phyloP scores from a whole-genome alignment of 35 echinoderm and acorn worm species.

The Apostichopus parvimensis region DNA sequence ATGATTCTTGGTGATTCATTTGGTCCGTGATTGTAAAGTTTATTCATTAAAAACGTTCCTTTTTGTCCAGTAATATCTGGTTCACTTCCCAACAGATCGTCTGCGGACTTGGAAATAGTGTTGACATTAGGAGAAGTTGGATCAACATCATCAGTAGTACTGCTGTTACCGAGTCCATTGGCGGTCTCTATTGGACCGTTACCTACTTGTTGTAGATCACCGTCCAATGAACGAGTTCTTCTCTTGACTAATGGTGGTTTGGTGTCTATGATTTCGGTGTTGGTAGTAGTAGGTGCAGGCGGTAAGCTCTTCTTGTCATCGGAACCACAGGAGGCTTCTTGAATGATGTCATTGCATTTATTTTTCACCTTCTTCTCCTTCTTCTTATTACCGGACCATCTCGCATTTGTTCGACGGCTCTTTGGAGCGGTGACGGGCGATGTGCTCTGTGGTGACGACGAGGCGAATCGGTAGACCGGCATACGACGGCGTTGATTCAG shows the following conservation, averaged over 20 bases:
- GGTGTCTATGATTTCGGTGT: background rate
- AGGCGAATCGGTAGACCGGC: conserved; percentile 73
- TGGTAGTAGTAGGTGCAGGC: background rate
- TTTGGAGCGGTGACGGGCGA: conserved; percentile 35
- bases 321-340: background rate
- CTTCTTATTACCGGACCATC: conserved; percentile 13
- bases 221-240: conserved; percentile 42
- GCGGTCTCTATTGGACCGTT: background rate
- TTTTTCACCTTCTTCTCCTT: background rate
- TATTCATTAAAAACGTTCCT: background rate
- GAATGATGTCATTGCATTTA: conserved; percentile 15
- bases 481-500: conserved; percentile 63
- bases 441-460: conserved; percentile 40
- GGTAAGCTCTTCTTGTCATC: background rate
- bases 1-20: conserved; percentile 47
- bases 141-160: background rate
- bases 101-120: conserved; percentile 37
- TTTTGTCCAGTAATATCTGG: background rate
- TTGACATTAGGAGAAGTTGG: background rate
- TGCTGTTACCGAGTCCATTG: background rate
- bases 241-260: conserved; percentile 24
- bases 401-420: background rate
- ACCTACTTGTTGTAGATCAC: background rate
- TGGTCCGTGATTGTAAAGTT: conserved; percentile 22
- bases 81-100: conserved; percentile 18